Evolutionary conservation across 2,113 vertebrate genomes (phyloP).

Genomic region (Nasalis larvatus): DNA sequence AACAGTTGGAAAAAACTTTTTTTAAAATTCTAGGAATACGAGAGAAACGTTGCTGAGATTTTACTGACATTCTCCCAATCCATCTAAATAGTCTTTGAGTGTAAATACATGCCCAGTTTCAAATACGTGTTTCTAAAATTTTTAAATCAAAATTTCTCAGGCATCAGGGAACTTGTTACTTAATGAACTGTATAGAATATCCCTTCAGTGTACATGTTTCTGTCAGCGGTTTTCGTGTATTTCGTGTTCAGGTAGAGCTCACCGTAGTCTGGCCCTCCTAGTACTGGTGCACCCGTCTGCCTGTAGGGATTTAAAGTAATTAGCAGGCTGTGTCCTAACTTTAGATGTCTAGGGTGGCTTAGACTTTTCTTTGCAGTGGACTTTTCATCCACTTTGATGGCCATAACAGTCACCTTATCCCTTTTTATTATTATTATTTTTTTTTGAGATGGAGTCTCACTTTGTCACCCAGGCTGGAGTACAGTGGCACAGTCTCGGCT

Average conservation of each 20-base stretch:
- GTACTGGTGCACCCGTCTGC: not conserved
- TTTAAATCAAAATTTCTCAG: not conserved
- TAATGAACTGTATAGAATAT: not conserved
- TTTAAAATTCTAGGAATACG: not conserved
- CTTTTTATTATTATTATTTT: not conserved
- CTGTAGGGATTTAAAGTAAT: not conserved
- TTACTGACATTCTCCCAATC: not conserved
- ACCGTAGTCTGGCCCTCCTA: not conserved
- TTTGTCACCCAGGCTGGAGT: too few relatives aligned
- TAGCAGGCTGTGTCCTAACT: not conserved
- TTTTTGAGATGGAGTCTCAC: too few relatives aligned
- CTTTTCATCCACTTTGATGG: not conserved
- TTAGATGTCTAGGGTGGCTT: not conserved
- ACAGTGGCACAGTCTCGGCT: too few relatives aligned
- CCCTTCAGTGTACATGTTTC: not conserved
- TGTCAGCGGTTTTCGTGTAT: not conserved
- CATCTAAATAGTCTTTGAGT: not conserved
- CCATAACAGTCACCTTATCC: not conserved
- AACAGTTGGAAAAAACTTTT: not conserved
- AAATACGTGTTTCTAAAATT: conserved; percentile 16
- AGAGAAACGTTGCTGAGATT: not conserved
- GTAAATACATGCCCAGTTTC: not conserved
- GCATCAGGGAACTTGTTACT: not conserved
- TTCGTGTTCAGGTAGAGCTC: not conserved
- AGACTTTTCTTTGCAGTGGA: not conserved